A percentile compares a stretch with the other conserved stretches of the same genome.
phyloP scores from a whole-genome alignment of 2,113 vertebrate genomes.

The Azemiops feae region DNA sequence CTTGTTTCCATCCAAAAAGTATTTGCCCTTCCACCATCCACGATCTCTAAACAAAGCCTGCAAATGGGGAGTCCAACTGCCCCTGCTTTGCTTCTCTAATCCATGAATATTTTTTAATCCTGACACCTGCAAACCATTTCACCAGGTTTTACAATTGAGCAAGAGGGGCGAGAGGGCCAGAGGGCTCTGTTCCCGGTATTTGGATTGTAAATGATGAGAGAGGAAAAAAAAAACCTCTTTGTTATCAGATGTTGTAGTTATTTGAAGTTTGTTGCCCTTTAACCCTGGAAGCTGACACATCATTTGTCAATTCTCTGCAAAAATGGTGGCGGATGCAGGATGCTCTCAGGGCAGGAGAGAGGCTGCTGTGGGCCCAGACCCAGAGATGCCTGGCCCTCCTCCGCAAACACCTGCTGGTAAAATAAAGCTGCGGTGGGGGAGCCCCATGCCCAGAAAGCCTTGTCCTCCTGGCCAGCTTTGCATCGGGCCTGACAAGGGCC shows the following conservation, averaged over 20 bases:
- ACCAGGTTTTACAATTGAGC: slow-evolving; percentile 95
- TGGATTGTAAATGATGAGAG: slow-evolving; percentile 91
- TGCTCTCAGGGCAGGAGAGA: neutral
- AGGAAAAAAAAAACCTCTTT: slow-evolving; percentile 79
- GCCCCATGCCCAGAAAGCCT: slow-evolving; percentile 5
- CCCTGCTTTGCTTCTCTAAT: slow-evolving; percentile 77
- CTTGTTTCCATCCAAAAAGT: slow-evolving; percentile 74
- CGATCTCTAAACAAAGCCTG: slow-evolving; percentile 79
- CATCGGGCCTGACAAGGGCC: neutral
- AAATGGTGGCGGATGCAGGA: slow-evolving; percentile 29
- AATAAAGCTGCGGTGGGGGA: slow-evolving; percentile 78
- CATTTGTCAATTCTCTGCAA: slow-evolving; percentile 79
- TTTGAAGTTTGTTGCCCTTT: slow-evolving; percentile 85
- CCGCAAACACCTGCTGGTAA: slow-evolving; percentile 57
- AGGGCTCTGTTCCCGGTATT: slow-evolving; percentile 83
- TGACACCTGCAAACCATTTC: slow-evolving; percentile 99
- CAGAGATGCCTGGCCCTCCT: slow-evolving; percentile 61
- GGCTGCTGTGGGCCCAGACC: slow-evolving; percentile 7
- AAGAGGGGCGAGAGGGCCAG: slow-evolving; percentile 78
- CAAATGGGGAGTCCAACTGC: slow-evolving; percentile 92
- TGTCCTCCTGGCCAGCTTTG: neutral
- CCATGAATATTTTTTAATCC: slow-evolving; percentile 90
- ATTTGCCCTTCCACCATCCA: slow-evolving; percentile 80
- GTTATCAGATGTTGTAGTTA: slow-evolving; percentile 84
- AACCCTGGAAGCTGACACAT: slow-evolving; percentile 74